phyloP scores from a whole-genome alignment of 2,113 vertebrate genomes.

The Xerus inauris region DNA sequence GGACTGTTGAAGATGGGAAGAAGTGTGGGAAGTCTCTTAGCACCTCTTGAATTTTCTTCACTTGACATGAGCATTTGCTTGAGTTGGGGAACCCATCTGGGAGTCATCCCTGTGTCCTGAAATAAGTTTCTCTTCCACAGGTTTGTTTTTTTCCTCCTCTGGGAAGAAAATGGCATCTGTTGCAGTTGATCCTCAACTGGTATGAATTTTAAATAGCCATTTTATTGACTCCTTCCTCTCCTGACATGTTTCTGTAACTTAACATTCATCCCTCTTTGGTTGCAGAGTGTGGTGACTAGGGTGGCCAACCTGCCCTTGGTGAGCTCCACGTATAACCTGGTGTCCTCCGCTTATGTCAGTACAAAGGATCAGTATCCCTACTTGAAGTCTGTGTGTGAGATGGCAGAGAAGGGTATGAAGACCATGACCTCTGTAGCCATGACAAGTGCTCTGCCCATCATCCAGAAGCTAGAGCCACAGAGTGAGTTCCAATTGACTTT shows the following conservation, averaged over 20 bases:
- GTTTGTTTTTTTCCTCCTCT: neutral
- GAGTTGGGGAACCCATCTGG: neutral
- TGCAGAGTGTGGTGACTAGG: slow-evolving; percentile 87
- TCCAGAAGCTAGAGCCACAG: slow-evolving; percentile 92
- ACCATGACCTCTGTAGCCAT: slow-evolving; percentile 90
- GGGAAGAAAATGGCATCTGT: slow-evolving; percentile 83
- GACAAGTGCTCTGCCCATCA: slow-evolving; percentile 88
- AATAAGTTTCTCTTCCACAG: slow-evolving; percentile 68
- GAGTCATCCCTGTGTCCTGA: neutral
- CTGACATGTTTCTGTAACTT: neutral
- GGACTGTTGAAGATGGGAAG: neutral
- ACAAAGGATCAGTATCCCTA: slow-evolving; percentile 90
- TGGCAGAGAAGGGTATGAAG: slow-evolving; percentile 89
- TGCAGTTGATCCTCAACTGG: slow-evolving; percentile 82
- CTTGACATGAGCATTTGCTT: neutral
- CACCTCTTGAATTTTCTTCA: neutral
- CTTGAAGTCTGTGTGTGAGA: slow-evolving; percentile 89
- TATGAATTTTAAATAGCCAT: slow-evolving; percentile 60
- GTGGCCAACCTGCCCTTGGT: slow-evolving; percentile 90
- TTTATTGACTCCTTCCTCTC: neutral
- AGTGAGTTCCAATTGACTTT: slow-evolving; percentile 87
- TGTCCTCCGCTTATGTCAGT: slow-evolving; percentile 87
- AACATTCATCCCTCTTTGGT: neutral
- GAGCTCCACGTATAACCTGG: slow-evolving; percentile 88
- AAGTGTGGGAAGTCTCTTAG: neutral